Conservation (phyloP, 2,797 vertebrate species). For the Streptopelia turtur region DNA sequence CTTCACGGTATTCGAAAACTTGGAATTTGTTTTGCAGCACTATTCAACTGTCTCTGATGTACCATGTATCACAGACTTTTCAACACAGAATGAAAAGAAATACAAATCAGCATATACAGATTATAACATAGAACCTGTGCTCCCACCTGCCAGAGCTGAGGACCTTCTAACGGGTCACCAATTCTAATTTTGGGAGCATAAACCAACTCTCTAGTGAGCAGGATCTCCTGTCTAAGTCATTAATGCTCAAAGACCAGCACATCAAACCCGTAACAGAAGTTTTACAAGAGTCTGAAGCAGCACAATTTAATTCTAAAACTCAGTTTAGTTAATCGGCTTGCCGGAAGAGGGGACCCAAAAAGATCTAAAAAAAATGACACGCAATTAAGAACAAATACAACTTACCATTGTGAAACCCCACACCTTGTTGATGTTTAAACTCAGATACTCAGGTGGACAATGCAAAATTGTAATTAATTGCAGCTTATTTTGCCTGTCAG, state of each 20-base stretch:
- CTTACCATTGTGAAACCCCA: background rate
- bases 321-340: background rate
- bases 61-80: background rate
- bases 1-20: background rate
- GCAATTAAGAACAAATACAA: background rate
- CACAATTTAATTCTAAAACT: background rate
- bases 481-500: background rate
- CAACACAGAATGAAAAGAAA: background rate
- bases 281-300: background rate
- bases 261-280: background rate
- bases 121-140: background rate
- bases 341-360: background rate
- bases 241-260: background rate
- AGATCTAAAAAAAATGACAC: background rate
- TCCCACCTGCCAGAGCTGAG: background rate
- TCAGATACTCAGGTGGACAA: background rate
- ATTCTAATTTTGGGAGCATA: background rate
- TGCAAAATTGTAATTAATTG: background rate
- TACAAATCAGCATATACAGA: background rate
- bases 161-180: background rate
- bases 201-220: background rate
- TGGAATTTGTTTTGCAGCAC: background rate
- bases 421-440: background rate
- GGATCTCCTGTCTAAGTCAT: background rate
- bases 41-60: background rate